Evolutionary conservation across 2,113 vertebrate species (phyloP), one percentile per base, ranked within the genome.

Genomic region (Centropus bengalensis): DNA sequence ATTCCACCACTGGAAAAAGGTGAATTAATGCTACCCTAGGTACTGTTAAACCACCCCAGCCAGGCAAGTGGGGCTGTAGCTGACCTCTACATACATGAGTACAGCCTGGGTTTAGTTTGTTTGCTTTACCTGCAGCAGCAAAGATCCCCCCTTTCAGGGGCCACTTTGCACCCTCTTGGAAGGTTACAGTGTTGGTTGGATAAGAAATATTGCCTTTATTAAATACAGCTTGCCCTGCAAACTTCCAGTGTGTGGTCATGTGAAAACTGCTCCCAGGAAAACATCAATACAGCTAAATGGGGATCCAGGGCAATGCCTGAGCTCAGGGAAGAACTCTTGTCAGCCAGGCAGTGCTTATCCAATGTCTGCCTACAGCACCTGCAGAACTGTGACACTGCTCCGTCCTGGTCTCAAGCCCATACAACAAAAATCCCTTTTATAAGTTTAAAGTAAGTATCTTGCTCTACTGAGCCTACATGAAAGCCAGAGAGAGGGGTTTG

Each of bases 121-220:
- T 44, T 14, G 30, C 27, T 58, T 0, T 28, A 8, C 12, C 64
- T 44, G 0, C 52, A 85, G 42, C 26, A 66, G 17, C 10, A 40
- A 40, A 63, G 18, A 15, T 30, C 2, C 3, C 5, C 40, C 8
- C 5, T 27, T 47, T 30, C 14, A 70, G 23, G 20, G 47, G n/a
- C 19, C 8, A 9, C 10, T 73, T 52, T 30, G 21, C 18, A 86
- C 27, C 33, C 47, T 70, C 40, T 8, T 81, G 56, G 56, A 71
- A 88, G 32, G 4, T 68, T 75, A 74, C 9, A 51, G 44, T 2
- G 0, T 12, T 27, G 21, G 40, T 45, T 78, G 47, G 7, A 6
- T 86, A 70, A 84, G 38, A 55, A 93, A 49, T 30, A 8, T 28
- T 0, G 5, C 36, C 64, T 94, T 94, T 89, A 89, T 91, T 94